These are phyloP conservation scores for Spea hammondii DNA, from an alignment of 2,797 vertebrate genomes.

Conservation along the genomic window DNA sequence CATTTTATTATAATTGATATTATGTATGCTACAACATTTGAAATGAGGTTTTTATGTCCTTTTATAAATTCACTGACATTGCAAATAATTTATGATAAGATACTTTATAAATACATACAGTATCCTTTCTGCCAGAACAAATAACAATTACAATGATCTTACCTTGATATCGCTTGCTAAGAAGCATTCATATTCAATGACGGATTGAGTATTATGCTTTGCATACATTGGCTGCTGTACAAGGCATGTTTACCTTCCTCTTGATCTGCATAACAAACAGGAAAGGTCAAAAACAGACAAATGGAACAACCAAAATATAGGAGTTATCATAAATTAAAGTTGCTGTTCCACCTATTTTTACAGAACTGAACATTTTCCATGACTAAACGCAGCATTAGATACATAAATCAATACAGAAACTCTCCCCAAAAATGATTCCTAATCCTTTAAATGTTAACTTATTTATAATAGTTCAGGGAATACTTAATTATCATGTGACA, in stretches of 20 bases:
- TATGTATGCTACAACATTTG: not conserved
- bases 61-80: not conserved
- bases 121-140: constrained; percentile 1
- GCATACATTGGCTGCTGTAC: constrained; percentile 16
- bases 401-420: too few relatives aligned
- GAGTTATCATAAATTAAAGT: too few relatives aligned
- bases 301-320: too few relatives aligned
- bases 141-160: constrained; percentile 4
- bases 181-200: constrained; percentile 29
- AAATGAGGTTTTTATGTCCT: not conserved
- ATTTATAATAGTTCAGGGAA: too few relatives aligned
- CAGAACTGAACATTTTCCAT: too few relatives aligned
- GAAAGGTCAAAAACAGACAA: constrained; percentile 19
- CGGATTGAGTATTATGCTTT: constrained; percentile 33
- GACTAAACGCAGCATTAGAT: too few relatives aligned
- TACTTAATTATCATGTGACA: too few relatives aligned
- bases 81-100: constrained; percentile 12
- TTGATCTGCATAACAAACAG: constrained; percentile 51
- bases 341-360: too few relatives aligned
- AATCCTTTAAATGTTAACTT: too few relatives aligned
- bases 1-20: not conserved
- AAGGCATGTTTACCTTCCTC: constrained; percentile 24
- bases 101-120: constrained; percentile 2
- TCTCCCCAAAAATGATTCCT: too few relatives aligned
- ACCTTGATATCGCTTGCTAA: constrained; percentile 13